phyloP scores from a whole-genome alignment of 2,113 vertebrate genomes.

The Sakesphorus luctuosus region DNA sequence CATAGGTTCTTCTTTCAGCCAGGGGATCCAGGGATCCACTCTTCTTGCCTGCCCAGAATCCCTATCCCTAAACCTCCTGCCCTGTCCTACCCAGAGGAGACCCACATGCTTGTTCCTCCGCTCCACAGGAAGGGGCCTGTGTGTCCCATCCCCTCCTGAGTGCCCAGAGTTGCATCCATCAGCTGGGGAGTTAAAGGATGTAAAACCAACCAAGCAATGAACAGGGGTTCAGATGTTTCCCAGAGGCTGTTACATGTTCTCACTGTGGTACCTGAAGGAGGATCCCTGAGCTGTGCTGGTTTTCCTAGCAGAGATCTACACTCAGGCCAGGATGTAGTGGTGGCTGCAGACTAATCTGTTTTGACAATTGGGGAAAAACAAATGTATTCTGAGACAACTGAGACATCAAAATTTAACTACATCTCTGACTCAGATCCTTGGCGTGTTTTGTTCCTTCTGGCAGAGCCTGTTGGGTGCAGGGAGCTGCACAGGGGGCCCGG shows the following conservation, averaged over 20 bases:
- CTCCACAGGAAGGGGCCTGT: accelerated
- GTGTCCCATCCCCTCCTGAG: accelerated
- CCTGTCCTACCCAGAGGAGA: not conserved
- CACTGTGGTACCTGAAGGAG: not conserved
- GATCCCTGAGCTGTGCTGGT: not conserved
- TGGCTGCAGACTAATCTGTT: not conserved
- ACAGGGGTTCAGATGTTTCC: not conserved
- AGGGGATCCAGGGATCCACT: no score
- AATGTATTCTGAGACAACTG: accelerated
- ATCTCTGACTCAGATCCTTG: not conserved
- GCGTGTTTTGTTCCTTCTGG: not conserved
- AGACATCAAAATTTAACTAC: not conserved
- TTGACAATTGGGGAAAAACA: conserved; percentile 6
- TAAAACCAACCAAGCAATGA: not conserved
- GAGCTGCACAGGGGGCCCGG: not conserved
- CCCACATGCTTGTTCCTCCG: not conserved
- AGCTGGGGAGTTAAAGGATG: accelerated
- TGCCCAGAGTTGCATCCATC: accelerated
- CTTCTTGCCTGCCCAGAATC: not conserved
- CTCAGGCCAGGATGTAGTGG: not conserved
- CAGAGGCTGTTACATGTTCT: not conserved
- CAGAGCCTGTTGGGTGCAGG: not conserved
- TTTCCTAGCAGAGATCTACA: not conserved
- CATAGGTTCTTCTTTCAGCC: not conserved
- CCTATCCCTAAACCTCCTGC: not conserved